Evolutionary conservation across 2,113 vertebrate species (phyloP), one percentile per base, ranked within the genome.

Genomic region (Patagioenas fasciata): DNA sequence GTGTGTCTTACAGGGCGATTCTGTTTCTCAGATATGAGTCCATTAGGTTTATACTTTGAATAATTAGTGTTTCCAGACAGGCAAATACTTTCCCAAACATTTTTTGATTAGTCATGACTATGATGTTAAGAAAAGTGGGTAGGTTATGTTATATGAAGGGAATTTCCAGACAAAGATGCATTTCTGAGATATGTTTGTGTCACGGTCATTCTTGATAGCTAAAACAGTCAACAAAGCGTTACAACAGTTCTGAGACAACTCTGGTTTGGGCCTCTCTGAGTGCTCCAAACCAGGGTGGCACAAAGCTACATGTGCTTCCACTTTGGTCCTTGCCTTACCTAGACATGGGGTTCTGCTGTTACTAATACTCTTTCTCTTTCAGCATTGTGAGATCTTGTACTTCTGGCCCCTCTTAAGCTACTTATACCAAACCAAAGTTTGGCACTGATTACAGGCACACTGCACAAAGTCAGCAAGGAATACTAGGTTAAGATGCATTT

Each of bases 1-100:
- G 20, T 4, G 0, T 24, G 7, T 74, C 19, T 67, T 31, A 20
- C 1, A 31, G 4, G 2, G 0, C 25, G n/a, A 88, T 40, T 71
- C 16, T 60, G n/a, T 34, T 86, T 84, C 51, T 75, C 25, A 58
- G 26, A 44, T 44, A 23, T 28, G 1, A 90, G 13, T 50, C 42
- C 6, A 11, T 54, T 31, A 38, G 9, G 7, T 64, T 85, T 47
- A 38, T 13, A 75, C 6, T 48, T 80, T 80, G 38, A 79, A 66
- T 38, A n/a, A 58, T 53, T 74, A 66, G 15, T 48, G 18, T 61
- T 88, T 61, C 44, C 62, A 85, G 34, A 64, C 3, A 62, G 12
- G 19, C 1, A 83, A 71, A 85, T 36, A 36, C 23, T 85, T 82
- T 34, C 34, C 21, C 13, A 36, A 82, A 38, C 2, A 24, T 21